A percentile compares a stretch with the other conserved stretches of the same genome.
Conservation (phyloP, 2,113 vertebrate genomes). For the Ophiodon elongatus region DNA sequence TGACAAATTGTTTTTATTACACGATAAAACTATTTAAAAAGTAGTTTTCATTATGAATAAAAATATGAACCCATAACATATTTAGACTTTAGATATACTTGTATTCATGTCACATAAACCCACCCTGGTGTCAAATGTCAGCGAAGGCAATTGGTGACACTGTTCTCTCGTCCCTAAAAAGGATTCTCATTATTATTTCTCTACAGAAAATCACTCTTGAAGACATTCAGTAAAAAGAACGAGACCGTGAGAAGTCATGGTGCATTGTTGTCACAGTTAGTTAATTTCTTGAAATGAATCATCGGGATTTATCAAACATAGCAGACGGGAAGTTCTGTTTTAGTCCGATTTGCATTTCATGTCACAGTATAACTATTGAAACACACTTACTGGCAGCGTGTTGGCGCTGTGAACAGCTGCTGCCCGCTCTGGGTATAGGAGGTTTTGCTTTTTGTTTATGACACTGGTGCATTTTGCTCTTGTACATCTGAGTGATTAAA, state of each 20-base stretch:
- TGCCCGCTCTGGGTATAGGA: conserved; percentile 24
- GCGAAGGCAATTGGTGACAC: not conserved
- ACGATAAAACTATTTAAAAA: not conserved
- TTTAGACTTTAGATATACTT: too few relatives aligned
- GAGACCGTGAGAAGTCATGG: not conserved
- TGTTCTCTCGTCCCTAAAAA: not conserved
- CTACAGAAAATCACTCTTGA: not conserved
- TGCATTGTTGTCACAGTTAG: not conserved
- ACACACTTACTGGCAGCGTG: conserved; percentile 33
- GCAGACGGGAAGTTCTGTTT: conserved; percentile 18
- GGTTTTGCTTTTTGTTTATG: not conserved
- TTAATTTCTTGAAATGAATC: conserved; percentile 11
- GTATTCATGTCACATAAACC: not conserved
- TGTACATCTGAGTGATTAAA: not conserved
- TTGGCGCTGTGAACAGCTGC: conserved; percentile 28
- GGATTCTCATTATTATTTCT: not conserved
- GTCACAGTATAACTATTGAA: not conserved
- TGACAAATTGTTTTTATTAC: too few relatives aligned
- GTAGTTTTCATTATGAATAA: not conserved
- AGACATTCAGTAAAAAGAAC: not conserved
- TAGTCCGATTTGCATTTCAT: conserved; percentile 51
- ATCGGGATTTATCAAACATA: not conserved
- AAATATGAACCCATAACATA: not conserved
- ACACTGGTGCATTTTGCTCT: not conserved
- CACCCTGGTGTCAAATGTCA: not conserved